phyloP scores from a whole-genome alignment of 2,797 vertebrate genomes.

The Cryptoblepharus egeriae region DNA sequence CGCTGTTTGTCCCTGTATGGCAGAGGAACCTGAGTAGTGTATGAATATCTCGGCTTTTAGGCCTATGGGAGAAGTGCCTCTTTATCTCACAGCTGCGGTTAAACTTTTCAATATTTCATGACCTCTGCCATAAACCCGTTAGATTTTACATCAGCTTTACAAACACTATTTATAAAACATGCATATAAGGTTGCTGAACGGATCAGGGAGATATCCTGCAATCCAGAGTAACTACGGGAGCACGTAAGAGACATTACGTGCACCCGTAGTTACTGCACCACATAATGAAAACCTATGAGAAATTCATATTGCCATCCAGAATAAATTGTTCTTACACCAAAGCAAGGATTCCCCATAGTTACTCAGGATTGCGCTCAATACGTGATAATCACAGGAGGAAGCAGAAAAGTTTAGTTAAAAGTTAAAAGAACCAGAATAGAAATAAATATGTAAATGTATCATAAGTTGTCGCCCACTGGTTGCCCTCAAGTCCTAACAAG shows the following conservation, averaged over 20 bases:
- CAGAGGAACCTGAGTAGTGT: conserved; percentile 30
- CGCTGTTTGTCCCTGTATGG: conserved; percentile 45
- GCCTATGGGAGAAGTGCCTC: conserved; percentile 39
- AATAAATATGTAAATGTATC: not conserved
- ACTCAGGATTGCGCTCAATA: too few relatives aligned
- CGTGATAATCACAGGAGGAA: conserved; percentile 44
- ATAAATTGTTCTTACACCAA: too few relatives aligned
- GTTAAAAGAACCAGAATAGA: conserved; percentile 25
- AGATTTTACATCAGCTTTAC: conserved; percentile 41
- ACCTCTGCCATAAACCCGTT: conserved; percentile 46
- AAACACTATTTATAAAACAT: conserved; percentile 60
- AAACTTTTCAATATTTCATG: conserved; percentile 61
- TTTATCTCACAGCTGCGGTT: conserved; percentile 55
- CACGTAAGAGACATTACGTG: too few relatives aligned
- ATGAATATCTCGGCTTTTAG: conserved; percentile 38
- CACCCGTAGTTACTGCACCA: too few relatives aligned
- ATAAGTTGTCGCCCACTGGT: too few relatives aligned
- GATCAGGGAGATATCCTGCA: conserved; percentile 44
- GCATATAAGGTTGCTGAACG: conserved; percentile 48
- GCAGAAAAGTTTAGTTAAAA: conserved; percentile 51
- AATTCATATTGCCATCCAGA: too few relatives aligned
- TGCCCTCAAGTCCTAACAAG: too few relatives aligned
- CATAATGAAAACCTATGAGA: too few relatives aligned
- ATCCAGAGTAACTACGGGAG: too few relatives aligned
- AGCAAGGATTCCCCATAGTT: too few relatives aligned